phyloP scores from a whole-genome alignment of 1,140 invertebrate species.

The Listronotus bonariensis region DNA sequence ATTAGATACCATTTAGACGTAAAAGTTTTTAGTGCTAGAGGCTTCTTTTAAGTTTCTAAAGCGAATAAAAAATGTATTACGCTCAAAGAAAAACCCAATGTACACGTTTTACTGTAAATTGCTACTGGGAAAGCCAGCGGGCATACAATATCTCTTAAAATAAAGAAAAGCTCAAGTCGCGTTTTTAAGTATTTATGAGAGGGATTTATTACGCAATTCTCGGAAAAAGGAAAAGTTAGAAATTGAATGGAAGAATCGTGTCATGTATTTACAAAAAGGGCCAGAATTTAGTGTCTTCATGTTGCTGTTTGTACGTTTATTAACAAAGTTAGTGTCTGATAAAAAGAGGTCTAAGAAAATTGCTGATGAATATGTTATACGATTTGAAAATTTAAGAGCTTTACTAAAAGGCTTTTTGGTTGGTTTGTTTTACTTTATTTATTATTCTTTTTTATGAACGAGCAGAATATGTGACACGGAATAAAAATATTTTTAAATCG shows the following conservation, averaged over 20 bases:
- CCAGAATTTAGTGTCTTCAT: not conserved
- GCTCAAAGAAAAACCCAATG: not conserved
- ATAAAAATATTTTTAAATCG: too few relatives aligned
- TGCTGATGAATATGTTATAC: too few relatives aligned
- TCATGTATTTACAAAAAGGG: conserved; percentile 3
- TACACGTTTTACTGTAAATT: conserved; percentile 8
- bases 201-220: conserved; percentile 5
- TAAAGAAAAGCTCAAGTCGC: not conserved
- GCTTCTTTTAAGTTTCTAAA: not conserved
- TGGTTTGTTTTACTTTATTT: too few relatives aligned
- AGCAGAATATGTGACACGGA: too few relatives aligned
- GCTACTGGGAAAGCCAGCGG: not conserved
- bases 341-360: too few relatives aligned
- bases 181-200: conserved; percentile 12
- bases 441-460: too few relatives aligned
- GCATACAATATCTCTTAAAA: not conserved
- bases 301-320: too few relatives aligned
- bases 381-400: too few relatives aligned
- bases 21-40: not conserved
- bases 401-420: too few relatives aligned
- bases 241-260: conserved; percentile 3
- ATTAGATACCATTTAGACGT: too few relatives aligned
- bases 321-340: too few relatives aligned
- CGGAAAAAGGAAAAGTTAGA: conserved; percentile 4
- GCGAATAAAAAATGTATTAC: not conserved